Percentiles rank a stretch among this genome's conserved stretches.
Conservation (phyloP, 2,888 invertebrate species). For the Conus canariensis region DNA sequence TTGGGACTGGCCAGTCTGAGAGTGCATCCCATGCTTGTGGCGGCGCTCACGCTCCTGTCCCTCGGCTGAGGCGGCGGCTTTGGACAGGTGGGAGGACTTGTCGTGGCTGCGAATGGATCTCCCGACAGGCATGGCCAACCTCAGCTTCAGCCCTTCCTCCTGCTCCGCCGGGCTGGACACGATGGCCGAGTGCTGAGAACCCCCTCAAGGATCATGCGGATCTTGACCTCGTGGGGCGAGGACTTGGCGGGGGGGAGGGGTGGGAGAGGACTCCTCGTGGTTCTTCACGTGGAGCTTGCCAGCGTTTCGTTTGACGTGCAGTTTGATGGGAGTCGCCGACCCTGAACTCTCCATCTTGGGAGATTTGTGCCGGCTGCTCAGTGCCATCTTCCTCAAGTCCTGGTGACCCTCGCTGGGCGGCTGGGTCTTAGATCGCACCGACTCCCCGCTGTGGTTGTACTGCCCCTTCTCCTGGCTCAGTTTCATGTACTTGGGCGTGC, state of each 20-base stretch:
- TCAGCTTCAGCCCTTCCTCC: background rate
- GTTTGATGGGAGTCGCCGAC: background rate
- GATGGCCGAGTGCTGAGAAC: background rate
- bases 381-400: background rate
- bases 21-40: too few relatives aligned
- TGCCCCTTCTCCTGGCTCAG: background rate
- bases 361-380: background rate
- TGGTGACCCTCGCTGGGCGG: too few relatives aligned
- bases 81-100: too few relatives aligned
- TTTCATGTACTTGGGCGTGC: background rate
- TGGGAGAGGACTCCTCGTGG: background rate
- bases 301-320: background rate
- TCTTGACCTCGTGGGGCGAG: slow-evolving; percentile 12
- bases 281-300: background rate
- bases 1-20: too few relatives aligned
- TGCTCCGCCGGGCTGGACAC: background rate
- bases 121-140: background rate
- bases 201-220: background rate
- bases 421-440: too few relatives aligned
- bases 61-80: too few relatives aligned
- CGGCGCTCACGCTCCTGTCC: too few relatives aligned
- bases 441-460: too few relatives aligned
- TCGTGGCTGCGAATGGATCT: background rate
- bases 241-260: background rate
- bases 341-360: background rate